Percentiles rank a stretch among this genome's conserved stretches.
These are phyloP conservation scores for Sericinus montela DNA, from an alignment of 2,888 invertebrate genomes.

Conservation along the genomic window DNA sequence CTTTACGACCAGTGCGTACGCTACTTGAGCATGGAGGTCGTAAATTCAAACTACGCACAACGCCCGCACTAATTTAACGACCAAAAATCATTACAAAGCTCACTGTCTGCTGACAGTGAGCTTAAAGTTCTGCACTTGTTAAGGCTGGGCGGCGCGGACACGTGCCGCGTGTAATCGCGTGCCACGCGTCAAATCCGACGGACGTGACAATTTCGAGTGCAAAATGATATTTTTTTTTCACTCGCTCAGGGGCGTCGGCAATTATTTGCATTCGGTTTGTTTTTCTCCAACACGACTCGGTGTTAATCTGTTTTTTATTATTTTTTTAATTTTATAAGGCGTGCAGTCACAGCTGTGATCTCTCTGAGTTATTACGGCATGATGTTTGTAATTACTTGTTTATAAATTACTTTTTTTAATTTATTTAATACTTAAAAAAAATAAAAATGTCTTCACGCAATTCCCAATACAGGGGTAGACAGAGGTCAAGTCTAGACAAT, in stretches of 20 bases:
- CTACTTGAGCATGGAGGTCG: too few species aligned
- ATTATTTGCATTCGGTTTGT: conserved; percentile 41
- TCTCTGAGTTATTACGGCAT: too few species aligned
- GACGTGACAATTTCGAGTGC: conserved; percentile 44
- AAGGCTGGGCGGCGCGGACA: conserved; percentile 35
- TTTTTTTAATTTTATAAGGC: too few species aligned
- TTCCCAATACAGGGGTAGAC: too few species aligned
- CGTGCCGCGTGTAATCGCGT: conserved; percentile 31
- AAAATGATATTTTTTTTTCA: conserved; percentile 37
- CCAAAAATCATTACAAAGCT: conserved; percentile 3
- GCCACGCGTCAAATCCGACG: conserved; percentile 39
- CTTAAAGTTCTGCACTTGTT: conserved; percentile 29
- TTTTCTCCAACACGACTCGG: conserved; percentile 26
- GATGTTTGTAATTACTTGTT: too few species aligned
- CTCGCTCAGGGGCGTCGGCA: conserved; percentile 39
- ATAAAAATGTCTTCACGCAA: too few species aligned
- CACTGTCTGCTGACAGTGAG: not conserved
- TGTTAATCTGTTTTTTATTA: not conserved
- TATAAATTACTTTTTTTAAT: too few species aligned
- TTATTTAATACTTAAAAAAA: too few species aligned
- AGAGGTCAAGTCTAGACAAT: too few species aligned
- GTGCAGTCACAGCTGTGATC: too few species aligned
- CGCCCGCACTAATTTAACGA: not conserved
- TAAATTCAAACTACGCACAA: too few species aligned
- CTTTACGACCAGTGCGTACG: too few species aligned